Evolutionary conservation across 1,140 invertebrate genomes (phyloP).

Genomic region (Adelges cooleyi): DNA sequence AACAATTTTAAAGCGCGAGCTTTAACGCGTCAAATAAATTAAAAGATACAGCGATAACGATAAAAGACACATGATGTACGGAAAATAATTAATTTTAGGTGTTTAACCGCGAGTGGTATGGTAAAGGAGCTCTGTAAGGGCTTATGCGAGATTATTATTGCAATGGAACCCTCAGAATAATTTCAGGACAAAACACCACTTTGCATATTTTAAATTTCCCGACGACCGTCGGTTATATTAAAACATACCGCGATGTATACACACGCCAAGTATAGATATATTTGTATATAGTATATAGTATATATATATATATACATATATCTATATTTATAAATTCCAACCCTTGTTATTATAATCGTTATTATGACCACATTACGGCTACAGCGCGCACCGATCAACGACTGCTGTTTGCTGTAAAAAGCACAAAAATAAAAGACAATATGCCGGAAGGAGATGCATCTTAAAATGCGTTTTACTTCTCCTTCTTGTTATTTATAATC

Average conservation of each 20-base stretch:
- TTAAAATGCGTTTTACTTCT: too few species aligned
- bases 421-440: too few species aligned
- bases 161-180: slow-evolving; percentile 15
- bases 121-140: slow-evolving; percentile 2
- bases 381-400: not conserved
- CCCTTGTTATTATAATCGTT: slow-evolving; percentile 7
- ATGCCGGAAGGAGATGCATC: too few species aligned
- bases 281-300: too few species aligned
- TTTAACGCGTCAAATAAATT: too few species aligned
- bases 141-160: slow-evolving; percentile 18
- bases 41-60: too few species aligned
- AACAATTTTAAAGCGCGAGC: too few species aligned
- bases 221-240: slow-evolving; percentile 4
- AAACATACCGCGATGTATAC: slow-evolving; percentile 12
- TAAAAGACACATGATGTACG: not conserved
- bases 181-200: slow-evolving; percentile 25
- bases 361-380: not conserved
- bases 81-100: slow-evolving; percentile 23
- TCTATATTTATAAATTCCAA: too few species aligned
- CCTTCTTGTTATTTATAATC: too few species aligned
- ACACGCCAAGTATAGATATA: too few species aligned
- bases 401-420: too few species aligned
- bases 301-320: too few species aligned
- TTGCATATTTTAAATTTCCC: slow-evolving; percentile 26
- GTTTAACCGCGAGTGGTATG: slow-evolving; percentile 3